Conservation (phyloP, 2,888 invertebrate species). For the Diarsia dahlii region DNA sequence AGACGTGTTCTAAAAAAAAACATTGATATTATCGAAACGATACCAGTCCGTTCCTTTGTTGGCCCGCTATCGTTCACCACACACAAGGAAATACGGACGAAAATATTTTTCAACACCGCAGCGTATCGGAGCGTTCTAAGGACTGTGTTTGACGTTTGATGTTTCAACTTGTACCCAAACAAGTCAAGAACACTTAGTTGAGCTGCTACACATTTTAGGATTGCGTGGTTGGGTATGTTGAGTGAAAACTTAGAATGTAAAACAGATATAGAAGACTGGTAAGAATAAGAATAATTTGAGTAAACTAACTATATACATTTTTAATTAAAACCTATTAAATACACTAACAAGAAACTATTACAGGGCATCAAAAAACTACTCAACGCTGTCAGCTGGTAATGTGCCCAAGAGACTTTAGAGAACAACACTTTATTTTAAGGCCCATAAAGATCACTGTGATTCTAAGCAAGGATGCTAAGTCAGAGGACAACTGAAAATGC, state of each 20-base stretch:
- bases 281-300: too few species aligned
- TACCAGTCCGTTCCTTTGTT: neutral
- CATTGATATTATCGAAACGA: neutral
- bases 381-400: too few species aligned
- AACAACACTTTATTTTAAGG: neutral
- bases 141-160: slow-evolving; percentile 52
- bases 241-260: neutral
- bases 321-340: too few species aligned
- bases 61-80: neutral
- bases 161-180: slow-evolving; percentile 52
- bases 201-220: slow-evolving; percentile 43
- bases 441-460: neutral
- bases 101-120: slow-evolving; percentile 34
- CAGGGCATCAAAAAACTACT: too few species aligned
- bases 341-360: too few species aligned
- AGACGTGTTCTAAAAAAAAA: neutral
- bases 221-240: slow-evolving; percentile 36
- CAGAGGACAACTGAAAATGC: neutral
- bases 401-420: too few species aligned
- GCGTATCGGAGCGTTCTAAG: slow-evolving; percentile 27
- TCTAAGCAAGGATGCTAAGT: neutral
- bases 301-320: too few species aligned
- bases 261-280: neutral
- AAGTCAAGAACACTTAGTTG: slow-evolving; percentile 51
- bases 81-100: slow-evolving; percentile 5